Evolutionary conservation across 2,888 invertebrate species (phyloP).

Genomic region (Altica lythri): DNA sequence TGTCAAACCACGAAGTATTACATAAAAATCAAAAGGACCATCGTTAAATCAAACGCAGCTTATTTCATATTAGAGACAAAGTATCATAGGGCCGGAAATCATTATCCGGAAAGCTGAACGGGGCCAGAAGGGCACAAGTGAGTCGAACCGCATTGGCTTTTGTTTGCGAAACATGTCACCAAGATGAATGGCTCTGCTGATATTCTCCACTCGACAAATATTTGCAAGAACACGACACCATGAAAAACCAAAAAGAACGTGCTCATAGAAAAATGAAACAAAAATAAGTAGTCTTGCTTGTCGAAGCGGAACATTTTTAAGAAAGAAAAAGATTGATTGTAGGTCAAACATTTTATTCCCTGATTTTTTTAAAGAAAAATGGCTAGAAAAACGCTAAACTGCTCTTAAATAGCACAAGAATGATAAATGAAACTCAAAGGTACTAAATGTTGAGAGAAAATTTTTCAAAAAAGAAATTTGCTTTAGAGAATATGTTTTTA

Average conservation of each 20-base stretch:
- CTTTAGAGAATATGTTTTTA: too few species aligned
- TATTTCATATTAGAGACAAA: background rate
- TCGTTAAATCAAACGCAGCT: background rate
- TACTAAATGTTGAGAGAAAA: too few species aligned
- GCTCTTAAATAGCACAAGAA: too few species aligned
- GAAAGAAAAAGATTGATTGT: too few species aligned
- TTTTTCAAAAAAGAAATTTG: too few species aligned
- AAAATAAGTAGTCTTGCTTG: constrained; percentile 1
- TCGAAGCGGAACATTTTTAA: background rate
- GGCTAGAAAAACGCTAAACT: background rate
- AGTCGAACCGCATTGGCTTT: constrained; percentile 14
- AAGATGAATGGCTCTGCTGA: constrained; percentile 17
- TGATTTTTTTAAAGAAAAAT: background rate
- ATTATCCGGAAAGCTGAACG: constrained; percentile 8
- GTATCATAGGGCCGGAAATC: background rate
- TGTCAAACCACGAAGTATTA: background rate
- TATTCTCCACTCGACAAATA: constrained; percentile 16
- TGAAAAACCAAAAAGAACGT: constrained; percentile 9
- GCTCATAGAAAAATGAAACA: constrained; percentile 4
- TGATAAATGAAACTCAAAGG: too few species aligned
- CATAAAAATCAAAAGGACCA: background rate
- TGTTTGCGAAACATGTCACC: constrained; percentile 24
- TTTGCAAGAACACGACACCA: constrained; percentile 15
- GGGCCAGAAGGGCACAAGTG: background rate
- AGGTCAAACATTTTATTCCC: background rate